Evolutionary conservation across 2,888 invertebrate genomes (phyloP), one percentile per base, ranked within the genome.

Genomic region (Schrankia costaestrigalis): DNA sequence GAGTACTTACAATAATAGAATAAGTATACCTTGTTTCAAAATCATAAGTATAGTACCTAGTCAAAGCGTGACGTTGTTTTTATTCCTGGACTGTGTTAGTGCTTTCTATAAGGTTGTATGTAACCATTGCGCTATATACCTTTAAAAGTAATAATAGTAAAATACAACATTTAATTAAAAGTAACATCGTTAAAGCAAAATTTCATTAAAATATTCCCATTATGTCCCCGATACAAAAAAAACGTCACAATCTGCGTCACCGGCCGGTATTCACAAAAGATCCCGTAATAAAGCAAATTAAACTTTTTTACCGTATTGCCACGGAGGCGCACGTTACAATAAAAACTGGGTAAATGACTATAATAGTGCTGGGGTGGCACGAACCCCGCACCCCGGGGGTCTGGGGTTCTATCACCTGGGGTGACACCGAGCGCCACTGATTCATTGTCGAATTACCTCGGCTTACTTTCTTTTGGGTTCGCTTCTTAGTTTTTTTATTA

Each of bases 391-490:
- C 12, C 15, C 15, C 24, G 38, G 22, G 41, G 10, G 14, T 26
- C 22, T 38, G 35, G 46, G 32, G 42, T 37, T 41, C 40, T 43
- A 33, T 36, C 40, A 39, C 47, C 59, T 43, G 42, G 31, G 48
- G 51, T 51, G 36, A 39, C 34, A 40, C 21, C 41, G 41, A 46
- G 44, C 54, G 38, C 41, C 47, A 55, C 43, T 49, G 52, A 56
- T 53, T 60, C 56, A 37, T 58, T 54, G 58, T 56, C 57, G 55
- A 60, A 56, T 60, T 36, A 56, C 40, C 38, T 19, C 44, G 32
- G 27, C 35, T 32, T 31, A 26, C 22, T 12, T 12, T 10, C 26
- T 40, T 24, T 35, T 43, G 35, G 35, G 10, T 26, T 11, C 12
- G 14, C 35, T 46, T 22, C 30, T 27, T 9, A 14, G 13, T 6